phyloP scores from a whole-genome alignment of 2,797 vertebrate species.

The Cercopithecus petaurista region DNA sequence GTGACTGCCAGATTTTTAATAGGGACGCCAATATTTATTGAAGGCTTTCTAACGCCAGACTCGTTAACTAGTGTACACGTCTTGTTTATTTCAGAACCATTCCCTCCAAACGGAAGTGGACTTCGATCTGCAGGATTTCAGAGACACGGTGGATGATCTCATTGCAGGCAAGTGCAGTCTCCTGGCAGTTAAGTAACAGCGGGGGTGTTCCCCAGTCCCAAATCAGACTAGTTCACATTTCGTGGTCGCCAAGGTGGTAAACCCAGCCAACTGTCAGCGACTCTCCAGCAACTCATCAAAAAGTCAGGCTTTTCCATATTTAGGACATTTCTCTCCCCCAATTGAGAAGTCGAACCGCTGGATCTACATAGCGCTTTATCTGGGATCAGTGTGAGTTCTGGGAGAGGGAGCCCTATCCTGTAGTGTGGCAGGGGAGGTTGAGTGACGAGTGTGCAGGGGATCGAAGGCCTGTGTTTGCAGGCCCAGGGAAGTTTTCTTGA shows the following conservation, averaged over 20 bases:
- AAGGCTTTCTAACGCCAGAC: background rate
- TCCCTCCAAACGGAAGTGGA: conserved; percentile 82
- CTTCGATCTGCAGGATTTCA: conserved; percentile 89
- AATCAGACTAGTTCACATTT: background rate
- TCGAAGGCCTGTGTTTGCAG: background rate
- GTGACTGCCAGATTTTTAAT: background rate
- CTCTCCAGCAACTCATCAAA: background rate
- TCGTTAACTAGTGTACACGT: background rate
- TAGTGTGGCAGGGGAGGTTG: background rate
- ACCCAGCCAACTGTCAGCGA: background rate
- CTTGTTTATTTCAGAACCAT: conserved; percentile 70
- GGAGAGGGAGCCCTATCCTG: background rate
- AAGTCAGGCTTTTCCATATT: background rate
- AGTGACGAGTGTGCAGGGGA: background rate
- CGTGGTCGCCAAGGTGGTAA: background rate
- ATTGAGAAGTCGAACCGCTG: background rate
- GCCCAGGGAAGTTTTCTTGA: background rate
- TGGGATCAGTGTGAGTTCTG: background rate
- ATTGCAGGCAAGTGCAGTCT: conserved; percentile 87
- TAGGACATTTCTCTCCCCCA: background rate
- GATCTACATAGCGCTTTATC: background rate
- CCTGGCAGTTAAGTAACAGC: background rate
- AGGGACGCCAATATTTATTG: background rate
- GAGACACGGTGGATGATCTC: conserved; percentile 88
- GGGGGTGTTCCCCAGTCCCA: background rate